Evolutionary conservation across 1,140 invertebrate genomes (phyloP).

Genomic region (Drosophila kepulauana): DNA sequence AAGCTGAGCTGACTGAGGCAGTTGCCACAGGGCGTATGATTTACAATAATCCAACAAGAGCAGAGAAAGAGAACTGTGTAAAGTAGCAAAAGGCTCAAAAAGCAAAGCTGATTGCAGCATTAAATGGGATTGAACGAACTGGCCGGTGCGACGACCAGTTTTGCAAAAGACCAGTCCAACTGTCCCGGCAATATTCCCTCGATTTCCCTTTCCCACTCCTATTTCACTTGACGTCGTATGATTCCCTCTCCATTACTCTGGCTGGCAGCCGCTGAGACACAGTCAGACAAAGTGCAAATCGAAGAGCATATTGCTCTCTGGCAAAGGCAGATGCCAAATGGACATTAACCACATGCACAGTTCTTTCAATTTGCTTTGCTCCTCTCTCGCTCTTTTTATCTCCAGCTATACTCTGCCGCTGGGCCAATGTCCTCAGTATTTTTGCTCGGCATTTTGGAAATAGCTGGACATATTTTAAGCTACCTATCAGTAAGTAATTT

Average conservation of each 20-base stretch:
- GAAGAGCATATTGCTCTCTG: conserved; percentile 51
- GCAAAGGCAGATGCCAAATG: conserved; percentile 64
- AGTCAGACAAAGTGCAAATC: conserved; percentile 56
- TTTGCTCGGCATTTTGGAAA: conserved; percentile 13
- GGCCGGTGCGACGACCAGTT: conserved; percentile 2
- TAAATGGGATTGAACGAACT: conserved; percentile 68
- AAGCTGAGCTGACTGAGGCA: conserved; percentile 19
- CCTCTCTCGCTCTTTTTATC: conserved; percentile 5
- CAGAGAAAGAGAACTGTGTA: conserved; percentile 39
- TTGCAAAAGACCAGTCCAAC: conserved; percentile 13
- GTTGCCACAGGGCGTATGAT: conserved; percentile 66
- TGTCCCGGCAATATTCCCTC: background rate
- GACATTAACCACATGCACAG: conserved; percentile 71
- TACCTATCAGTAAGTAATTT: background rate
- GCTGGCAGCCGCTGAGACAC: background rate
- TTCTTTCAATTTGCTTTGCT: conserved; percentile 50
- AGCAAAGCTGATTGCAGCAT: conserved; percentile 78
- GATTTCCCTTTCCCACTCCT: background rate
- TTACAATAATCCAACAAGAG: conserved; percentile 64
- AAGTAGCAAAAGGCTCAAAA: conserved; percentile 66
- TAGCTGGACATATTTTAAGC: background rate
- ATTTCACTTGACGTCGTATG: background rate
- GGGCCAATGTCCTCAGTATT: background rate
- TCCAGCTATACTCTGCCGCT: background rate
- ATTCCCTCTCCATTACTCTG: background rate